phyloP scores from a whole-genome alignment of 1,140 invertebrate species.

The Heliconius himera region DNA sequence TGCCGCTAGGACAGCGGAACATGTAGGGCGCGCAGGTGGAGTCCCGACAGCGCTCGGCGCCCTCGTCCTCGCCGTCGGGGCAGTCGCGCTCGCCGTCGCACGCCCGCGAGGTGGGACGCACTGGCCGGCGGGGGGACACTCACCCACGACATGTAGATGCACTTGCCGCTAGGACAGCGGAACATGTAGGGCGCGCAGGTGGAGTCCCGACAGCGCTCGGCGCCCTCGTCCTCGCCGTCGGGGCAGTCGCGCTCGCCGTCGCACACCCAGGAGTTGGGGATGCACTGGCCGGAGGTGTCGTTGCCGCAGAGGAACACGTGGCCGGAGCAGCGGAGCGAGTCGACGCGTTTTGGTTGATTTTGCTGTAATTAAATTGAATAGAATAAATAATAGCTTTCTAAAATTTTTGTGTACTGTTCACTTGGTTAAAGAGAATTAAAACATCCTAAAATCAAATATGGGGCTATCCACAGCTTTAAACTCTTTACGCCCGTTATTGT shows the following conservation, averaged over 20 bases:
- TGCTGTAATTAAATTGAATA: slow-evolving; percentile 28
- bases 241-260: slow-evolving; percentile 88
- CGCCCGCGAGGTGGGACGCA: slow-evolving; percentile 89
- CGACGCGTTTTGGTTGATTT: slow-evolving; percentile 52
- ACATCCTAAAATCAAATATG: too few species aligned
- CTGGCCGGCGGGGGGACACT: slow-evolving; percentile 72
- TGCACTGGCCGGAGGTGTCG: slow-evolving; percentile 83
- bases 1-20: slow-evolving; percentile 81
- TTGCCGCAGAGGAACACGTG: slow-evolving; percentile 83
- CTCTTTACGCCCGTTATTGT: too few species aligned
- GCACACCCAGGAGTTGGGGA: slow-evolving; percentile 87
- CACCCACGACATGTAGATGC: slow-evolving; percentile 82
- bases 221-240: slow-evolving; percentile 86
- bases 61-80: slow-evolving; percentile 87
- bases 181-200: slow-evolving; percentile 82
- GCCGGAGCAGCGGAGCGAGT: slow-evolving; percentile 52
- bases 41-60: slow-evolving; percentile 73
- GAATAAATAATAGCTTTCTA: too few species aligned
- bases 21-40: slow-evolving; percentile 80
- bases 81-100: slow-evolving; percentile 89
- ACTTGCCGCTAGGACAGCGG: slow-evolving; percentile 82
- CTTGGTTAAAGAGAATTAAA: too few species aligned
- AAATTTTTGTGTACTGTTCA: too few species aligned
- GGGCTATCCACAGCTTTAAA: too few species aligned
- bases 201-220: slow-evolving; percentile 74